phyloP scores from a whole-genome alignment of 1,140 invertebrate genomes.

The Lepidurus couesii region DNA sequence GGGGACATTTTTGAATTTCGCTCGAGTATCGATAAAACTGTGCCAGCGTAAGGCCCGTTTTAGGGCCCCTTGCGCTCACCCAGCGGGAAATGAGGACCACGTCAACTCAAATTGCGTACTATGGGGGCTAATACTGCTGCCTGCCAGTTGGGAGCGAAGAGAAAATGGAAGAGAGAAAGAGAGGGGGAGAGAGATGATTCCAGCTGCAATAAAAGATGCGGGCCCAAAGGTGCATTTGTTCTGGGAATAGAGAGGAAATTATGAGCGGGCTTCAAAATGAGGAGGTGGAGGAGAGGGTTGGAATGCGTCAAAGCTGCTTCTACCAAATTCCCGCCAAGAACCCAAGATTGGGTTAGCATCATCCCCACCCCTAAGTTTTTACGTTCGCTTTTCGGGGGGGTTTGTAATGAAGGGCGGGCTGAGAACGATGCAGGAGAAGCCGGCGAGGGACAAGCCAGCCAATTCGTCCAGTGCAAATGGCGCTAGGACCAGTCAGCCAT shows the following conservation, averaged over 20 bases:
- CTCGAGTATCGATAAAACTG: not conserved
- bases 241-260: constrained; percentile 2
- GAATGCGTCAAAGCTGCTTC: not conserved
- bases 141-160: not conserved
- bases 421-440: not conserved
- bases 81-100: constrained; percentile 20
- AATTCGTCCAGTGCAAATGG: not conserved
- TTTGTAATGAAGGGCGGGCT: constrained; percentile 10
- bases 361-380: not conserved
- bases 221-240: not conserved
- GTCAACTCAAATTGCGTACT: not conserved
- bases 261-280: not conserved
- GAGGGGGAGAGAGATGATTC: not conserved
- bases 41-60: not conserved
- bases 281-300: not conserved
- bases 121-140: not conserved
- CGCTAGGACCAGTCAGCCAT: not conserved
- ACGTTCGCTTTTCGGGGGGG: not conserved
- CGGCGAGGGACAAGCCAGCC: not conserved
- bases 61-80: not conserved
- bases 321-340: not conserved
- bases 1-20: constrained; percentile 8
- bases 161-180: not conserved
- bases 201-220: not conserved
- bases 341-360: not conserved